phyloP scores from a whole-genome alignment of 1,140 invertebrate genomes.

The Samia ricini region DNA sequence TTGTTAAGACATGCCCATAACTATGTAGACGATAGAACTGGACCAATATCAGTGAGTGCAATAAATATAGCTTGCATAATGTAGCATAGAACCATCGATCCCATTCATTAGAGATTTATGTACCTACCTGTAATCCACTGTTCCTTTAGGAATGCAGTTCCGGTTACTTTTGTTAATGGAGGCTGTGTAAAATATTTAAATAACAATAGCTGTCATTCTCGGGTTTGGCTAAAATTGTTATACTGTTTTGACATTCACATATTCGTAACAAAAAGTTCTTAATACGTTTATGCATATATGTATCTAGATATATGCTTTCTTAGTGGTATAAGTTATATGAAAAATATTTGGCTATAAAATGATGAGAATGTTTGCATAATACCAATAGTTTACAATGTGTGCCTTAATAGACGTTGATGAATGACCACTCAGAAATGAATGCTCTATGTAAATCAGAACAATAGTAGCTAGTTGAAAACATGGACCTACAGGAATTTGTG shows the following conservation, averaged over 20 bases:
- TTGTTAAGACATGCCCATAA: too few relatives aligned
- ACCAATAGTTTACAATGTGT: too few relatives aligned
- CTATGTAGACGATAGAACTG: background rate
- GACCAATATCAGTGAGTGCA: background rate
- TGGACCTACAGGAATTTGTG: conserved; percentile 46
- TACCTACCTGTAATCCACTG: conserved; percentile 39
- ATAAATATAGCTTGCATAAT: background rate
- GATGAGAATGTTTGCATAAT: too few relatives aligned
- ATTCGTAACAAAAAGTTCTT: too few relatives aligned
- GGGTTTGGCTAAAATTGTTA: too few relatives aligned
- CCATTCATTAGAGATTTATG: conserved; percentile 49
- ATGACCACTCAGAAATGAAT: background rate
- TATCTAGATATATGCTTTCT: too few relatives aligned
- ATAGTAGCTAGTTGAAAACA: conserved; percentile 16
- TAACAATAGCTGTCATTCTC: too few relatives aligned
- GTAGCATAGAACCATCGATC: conserved; percentile 3
- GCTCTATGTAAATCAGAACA: conserved; percentile 17
- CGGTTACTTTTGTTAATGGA: conserved; percentile 14
- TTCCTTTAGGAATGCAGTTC: conserved; percentile 35
- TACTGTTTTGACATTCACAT: too few relatives aligned
- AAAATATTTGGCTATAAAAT: too few relatives aligned
- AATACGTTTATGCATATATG: too few relatives aligned
- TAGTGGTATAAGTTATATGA: too few relatives aligned
- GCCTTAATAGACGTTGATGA: background rate
- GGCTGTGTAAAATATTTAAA: too few relatives aligned